Conservation (phyloP, 2,888 invertebrate genomes). For the Trichopria drosophilae region DNA sequence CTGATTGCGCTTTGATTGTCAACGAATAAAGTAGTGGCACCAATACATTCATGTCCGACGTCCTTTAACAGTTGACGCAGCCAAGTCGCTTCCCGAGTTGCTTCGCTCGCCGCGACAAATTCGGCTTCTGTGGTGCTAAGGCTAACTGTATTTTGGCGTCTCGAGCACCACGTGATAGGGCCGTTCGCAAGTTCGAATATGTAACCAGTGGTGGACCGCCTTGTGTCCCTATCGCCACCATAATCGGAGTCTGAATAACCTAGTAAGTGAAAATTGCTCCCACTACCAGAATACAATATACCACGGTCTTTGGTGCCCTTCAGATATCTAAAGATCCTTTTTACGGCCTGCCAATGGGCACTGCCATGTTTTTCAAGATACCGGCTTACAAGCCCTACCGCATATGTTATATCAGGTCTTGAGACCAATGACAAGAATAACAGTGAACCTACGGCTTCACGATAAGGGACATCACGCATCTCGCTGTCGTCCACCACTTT, state of each 20-base stretch:
- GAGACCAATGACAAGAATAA: no score
- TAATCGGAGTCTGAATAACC: conserved; percentile 33
- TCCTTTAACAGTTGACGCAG: conserved; percentile 7
- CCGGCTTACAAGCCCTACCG: no score
- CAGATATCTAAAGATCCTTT: no score
- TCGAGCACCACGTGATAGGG: background rate
- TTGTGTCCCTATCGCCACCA: conserved; percentile 27
- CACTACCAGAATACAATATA: background rate
- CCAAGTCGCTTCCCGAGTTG: conserved; percentile 9
- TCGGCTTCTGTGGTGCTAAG: conserved; percentile 9
- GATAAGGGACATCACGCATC: conserved; percentile 25
- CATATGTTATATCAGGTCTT: no score
- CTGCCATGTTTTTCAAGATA: no score
- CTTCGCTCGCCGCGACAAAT: conserved; percentile 5
- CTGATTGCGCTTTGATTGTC: conserved; percentile 4
- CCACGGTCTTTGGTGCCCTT: no score
- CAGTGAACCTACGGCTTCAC: conserved; percentile 22
- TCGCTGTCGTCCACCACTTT: background rate
- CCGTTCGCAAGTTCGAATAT: background rate
- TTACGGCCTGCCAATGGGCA: no score
- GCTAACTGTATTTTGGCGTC: conserved; percentile 1
- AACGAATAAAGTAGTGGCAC: background rate
- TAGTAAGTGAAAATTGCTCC: no score
- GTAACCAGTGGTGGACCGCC: conserved; percentile 5
- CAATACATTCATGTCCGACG: background rate